Evolutionary conservation across 2,113 vertebrate species (phyloP).

Genomic region (Panthera leo): DNA sequence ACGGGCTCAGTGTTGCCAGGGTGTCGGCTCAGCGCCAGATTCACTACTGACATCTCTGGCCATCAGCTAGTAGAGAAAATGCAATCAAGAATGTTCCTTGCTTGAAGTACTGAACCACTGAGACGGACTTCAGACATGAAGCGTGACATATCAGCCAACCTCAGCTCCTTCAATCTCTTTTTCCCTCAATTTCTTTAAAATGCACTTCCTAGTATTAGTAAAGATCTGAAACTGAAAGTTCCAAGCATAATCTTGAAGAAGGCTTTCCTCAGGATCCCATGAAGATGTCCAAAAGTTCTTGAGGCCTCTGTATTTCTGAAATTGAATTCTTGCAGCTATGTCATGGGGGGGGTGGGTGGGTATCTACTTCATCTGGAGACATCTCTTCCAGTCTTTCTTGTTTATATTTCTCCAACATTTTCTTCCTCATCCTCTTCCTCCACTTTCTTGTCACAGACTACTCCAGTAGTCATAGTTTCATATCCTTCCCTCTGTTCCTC

Average conservation of each 20-base stretch:
- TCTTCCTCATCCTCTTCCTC: constrained; percentile 91
- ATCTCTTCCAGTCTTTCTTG: constrained; percentile 93
- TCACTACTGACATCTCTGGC: constrained; percentile 98
- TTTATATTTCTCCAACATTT: constrained; percentile 90
- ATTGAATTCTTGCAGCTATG: constrained; percentile 88
- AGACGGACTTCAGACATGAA: constrained; percentile 91
- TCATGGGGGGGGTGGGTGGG: constrained; percentile 85
- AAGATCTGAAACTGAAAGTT: constrained; percentile 98
- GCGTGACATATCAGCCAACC: constrained; percentile 93
- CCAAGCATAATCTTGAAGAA: constrained; percentile 93
- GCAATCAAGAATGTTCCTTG: constrained; percentile 89
- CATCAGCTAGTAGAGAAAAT: constrained; percentile 93
- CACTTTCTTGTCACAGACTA: constrained; percentile 87
- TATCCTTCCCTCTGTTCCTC: constrained; percentile 88
- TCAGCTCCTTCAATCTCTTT: constrained; percentile 89
- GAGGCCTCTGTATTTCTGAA: constrained; percentile 96
- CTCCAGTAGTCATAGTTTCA: constrained; percentile 88
- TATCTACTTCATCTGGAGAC: constrained; percentile 98
- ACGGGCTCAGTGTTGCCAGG: constrained; percentile 89
- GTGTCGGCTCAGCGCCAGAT: constrained; percentile 91
- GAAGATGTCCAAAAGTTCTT: constrained; percentile 97
- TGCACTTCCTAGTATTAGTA: constrained; percentile 89
- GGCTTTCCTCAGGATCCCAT: constrained; percentile 96
- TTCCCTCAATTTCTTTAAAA: constrained; percentile 88
- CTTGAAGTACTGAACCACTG: constrained; percentile 90